Conservation (phyloP, 53 echinoderm and acorn worm genomes). For the Temnopleurus reevesii region DNA sequence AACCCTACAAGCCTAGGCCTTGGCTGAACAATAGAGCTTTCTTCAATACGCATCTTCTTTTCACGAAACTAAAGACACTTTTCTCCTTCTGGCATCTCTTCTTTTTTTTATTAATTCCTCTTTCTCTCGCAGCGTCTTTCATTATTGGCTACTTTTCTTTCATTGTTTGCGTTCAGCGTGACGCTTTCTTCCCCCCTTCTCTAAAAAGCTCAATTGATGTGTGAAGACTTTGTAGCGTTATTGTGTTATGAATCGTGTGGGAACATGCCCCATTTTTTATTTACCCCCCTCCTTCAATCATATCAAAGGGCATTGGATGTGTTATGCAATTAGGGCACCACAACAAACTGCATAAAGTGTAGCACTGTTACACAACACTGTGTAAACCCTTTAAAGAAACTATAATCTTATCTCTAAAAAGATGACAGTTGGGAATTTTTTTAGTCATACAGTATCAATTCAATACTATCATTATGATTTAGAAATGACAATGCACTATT, state of each 20-base stretch:
- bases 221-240: background rate
- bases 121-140: background rate
- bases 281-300: background rate
- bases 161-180: background rate
- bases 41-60: background rate
- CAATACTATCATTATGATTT: too few relatives aligned
- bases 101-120: background rate
- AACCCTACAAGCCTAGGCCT: constrained; percentile 8
- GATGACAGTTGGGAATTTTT: too few relatives aligned
- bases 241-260: background rate
- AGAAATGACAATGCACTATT: too few relatives aligned
- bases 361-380: too few relatives aligned
- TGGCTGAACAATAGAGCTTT: constrained; percentile 13
- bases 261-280: background rate
- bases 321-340: too few relatives aligned
- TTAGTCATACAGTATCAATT: too few relatives aligned
- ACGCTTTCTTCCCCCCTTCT: background rate
- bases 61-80: background rate
- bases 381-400: too few relatives aligned
- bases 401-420: too few relatives aligned
- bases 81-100: background rate
- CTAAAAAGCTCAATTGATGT: background rate
- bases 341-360: too few relatives aligned
- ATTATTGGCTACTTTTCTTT: background rate
- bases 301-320: background rate